phyloP scores from a whole-genome alignment of 1,140 invertebrate species.

The Gonatopus flavifemur region DNA sequence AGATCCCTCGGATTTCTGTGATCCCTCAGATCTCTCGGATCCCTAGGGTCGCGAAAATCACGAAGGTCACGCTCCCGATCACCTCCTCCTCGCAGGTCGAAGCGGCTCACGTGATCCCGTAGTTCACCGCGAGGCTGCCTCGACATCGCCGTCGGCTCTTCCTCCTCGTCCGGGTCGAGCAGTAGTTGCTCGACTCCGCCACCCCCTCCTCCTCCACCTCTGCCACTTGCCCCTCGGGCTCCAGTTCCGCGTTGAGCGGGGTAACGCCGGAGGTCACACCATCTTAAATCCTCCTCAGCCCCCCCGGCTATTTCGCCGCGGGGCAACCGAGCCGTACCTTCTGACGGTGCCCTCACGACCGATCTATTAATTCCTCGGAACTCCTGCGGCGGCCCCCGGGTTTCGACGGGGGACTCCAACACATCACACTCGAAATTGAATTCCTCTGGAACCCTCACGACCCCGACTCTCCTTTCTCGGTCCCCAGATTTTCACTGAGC shows the following conservation, averaged over 20 bases:
- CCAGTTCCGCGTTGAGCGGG: slow-evolving; percentile 44
- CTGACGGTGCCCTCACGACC: slow-evolving; percentile 46
- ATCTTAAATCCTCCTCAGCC: slow-evolving; percentile 50
- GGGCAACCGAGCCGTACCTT: slow-evolving; percentile 43
- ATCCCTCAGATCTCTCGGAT: slow-evolving; percentile 31
- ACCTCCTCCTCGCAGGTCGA: slow-evolving; percentile 18
- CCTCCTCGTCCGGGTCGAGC: slow-evolving; percentile 53
- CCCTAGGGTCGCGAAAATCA: slow-evolving; percentile 30
- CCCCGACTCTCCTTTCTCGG: slow-evolving; percentile 23
- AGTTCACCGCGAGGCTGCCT: slow-evolving; percentile 43
- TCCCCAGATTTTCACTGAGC: slow-evolving; percentile 15
- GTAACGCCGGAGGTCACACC: slow-evolving; percentile 52
- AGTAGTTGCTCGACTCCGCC: slow-evolving; percentile 50
- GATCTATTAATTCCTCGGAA: slow-evolving; percentile 41
- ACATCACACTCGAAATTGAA: slow-evolving; percentile 49
- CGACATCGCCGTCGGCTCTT: slow-evolving; percentile 46
- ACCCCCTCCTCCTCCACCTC: slow-evolving; percentile 22
- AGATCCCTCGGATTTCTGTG: slow-evolving; percentile 24
- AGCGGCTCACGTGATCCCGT: slow-evolving; percentile 38
- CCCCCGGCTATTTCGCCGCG: slow-evolving; percentile 39
- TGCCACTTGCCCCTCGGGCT: slow-evolving; percentile 32
- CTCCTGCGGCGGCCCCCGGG: slow-evolving; percentile 43
- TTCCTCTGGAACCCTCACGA: slow-evolving; percentile 37
- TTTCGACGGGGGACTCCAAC: slow-evolving; percentile 49
- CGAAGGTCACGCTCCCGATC: slow-evolving; percentile 22